Conservation (phyloP, 2,888 invertebrate genomes). For the Bombylius major region DNA sequence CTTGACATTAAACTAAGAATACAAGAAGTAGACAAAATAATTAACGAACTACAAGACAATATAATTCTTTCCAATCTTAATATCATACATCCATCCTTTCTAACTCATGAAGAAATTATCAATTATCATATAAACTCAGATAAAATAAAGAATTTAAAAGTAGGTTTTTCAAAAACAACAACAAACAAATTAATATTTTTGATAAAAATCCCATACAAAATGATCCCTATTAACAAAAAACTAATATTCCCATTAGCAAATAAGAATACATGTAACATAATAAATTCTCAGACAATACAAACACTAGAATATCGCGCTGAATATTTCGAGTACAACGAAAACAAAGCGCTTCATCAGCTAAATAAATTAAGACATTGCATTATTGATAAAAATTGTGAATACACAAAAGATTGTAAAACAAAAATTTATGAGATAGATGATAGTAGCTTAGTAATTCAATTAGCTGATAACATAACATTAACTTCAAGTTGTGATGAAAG, state of each 20-base stretch:
- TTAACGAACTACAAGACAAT: not conserved
- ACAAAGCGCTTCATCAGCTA: slow-evolving; percentile 5
- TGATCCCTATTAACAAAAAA: slow-evolving; percentile 4
- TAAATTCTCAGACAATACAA: not conserved
- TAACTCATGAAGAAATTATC: slow-evolving; percentile 1
- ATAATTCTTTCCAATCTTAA: slow-evolving; percentile 5
- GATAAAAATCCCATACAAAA: not conserved
- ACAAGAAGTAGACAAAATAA: too few species aligned
- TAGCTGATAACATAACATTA: slow-evolving; percentile 3
- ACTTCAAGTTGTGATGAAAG: slow-evolving; percentile 4
- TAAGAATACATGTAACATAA: slow-evolving; percentile 1
- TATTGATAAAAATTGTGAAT: slow-evolving; percentile 3
- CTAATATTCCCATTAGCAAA: slow-evolving; percentile 4
- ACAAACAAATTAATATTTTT: slow-evolving; percentile 3
- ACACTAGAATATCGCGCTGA: slow-evolving; percentile 1
- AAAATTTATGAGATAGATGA: slow-evolving; percentile 3
- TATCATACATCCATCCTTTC: slow-evolving; percentile 5
- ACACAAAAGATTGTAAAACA: slow-evolving; percentile 1
- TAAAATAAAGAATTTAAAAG: slow-evolving; percentile 3
- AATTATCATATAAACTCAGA: slow-evolving; percentile 1
- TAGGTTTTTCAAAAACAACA: slow-evolving; percentile 4
- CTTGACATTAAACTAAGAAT: too few species aligned
- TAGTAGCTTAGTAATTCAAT: slow-evolving; percentile 3
- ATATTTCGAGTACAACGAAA: slow-evolving; percentile 4
- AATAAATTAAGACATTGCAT: slow-evolving; percentile 1